Evolutionary conservation across 1,140 invertebrate genomes (phyloP).

Genomic region (Marisa cornuarietis): DNA sequence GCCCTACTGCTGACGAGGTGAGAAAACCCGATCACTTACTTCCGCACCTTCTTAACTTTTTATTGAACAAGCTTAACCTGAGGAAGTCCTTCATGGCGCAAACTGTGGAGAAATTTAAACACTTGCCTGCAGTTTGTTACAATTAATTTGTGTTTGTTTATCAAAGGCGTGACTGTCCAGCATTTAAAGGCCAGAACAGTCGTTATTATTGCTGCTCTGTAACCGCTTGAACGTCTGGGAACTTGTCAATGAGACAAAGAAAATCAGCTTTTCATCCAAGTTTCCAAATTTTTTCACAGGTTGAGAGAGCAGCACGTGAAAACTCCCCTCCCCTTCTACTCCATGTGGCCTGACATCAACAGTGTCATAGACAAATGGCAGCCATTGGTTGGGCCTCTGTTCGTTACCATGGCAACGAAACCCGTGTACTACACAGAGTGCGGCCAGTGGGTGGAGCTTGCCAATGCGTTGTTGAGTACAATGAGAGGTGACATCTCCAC

Average conservation of each 20-base stretch:
- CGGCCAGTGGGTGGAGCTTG: background rate
- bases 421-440: background rate
- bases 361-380: background rate
- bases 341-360: background rate
- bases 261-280: too few species aligned
- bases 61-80: background rate
- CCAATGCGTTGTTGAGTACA: background rate
- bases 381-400: background rate
- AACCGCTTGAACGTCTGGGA: too few species aligned
- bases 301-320: background rate
- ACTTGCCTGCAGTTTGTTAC: too few species aligned
- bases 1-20: slow-evolving; percentile 14
- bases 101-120: too few species aligned
- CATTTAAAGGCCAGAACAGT: too few species aligned
- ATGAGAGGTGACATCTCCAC: background rate
- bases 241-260: too few species aligned
- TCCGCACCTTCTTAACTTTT: too few species aligned
- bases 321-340: background rate
- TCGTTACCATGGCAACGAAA: background rate
- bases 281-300: too few species aligned
- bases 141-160: too few species aligned
- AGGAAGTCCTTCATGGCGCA: too few species aligned
- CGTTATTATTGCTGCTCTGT: too few species aligned
- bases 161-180: too few species aligned
- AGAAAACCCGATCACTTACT: background rate